Conservation (phyloP, 2,888 invertebrate genomes). For the Zaprionus bogoriensis region DNA sequence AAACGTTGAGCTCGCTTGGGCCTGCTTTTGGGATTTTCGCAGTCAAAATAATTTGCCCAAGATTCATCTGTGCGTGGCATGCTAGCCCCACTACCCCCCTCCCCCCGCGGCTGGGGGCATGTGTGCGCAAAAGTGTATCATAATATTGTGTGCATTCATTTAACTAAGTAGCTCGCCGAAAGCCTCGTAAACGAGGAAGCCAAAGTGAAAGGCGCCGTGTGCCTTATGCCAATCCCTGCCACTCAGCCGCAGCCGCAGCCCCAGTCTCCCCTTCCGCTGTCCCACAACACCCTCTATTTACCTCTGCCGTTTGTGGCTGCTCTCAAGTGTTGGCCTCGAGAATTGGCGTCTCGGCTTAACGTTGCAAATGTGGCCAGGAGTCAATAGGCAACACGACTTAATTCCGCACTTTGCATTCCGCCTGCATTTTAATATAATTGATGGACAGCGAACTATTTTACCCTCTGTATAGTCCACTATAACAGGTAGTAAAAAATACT, state of each 20-base stretch:
- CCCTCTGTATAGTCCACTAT: too few species aligned
- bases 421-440: background rate
- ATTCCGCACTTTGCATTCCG: background rate
- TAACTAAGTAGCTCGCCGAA: constrained; percentile 4
- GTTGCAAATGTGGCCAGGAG: background rate
- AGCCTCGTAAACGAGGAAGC: background rate
- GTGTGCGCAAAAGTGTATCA: background rate
- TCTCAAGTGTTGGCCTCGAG: background rate
- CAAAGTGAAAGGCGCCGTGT: too few species aligned
- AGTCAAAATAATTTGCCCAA: background rate
- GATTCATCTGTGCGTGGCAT: background rate
- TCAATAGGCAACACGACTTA: background rate
- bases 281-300: background rate
- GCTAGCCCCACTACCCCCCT: background rate
- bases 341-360: background rate
- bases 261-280: background rate
- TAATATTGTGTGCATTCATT: constrained; percentile 14
- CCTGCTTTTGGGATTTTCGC: background rate
- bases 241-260: too few species aligned
- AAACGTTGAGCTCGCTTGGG: background rate
- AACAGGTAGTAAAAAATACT: too few species aligned
- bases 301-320: background rate
- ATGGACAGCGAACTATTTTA: too few species aligned
- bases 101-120: background rate
- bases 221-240: background rate